Evolutionary conservation across 1,140 invertebrate genomes (phyloP).

Genomic region (Diabrotica undecimpunctata): DNA sequence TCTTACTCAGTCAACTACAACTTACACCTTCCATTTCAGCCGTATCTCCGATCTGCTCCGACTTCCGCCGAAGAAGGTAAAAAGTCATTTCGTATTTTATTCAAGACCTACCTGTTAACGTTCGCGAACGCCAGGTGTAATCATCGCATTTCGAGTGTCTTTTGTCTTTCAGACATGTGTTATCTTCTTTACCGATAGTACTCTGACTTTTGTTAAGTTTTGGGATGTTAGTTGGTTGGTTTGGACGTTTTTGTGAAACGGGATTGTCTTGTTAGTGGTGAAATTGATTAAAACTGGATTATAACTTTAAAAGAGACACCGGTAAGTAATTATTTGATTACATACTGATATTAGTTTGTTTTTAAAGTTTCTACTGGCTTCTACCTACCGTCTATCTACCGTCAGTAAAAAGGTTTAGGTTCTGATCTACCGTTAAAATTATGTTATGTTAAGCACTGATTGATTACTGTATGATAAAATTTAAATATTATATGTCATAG

Average conservation of each 20-base stretch:
- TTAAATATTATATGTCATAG: no score
- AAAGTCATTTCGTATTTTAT: constrained; percentile 13
- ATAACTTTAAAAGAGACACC: constrained; percentile 24
- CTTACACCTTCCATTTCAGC: background rate
- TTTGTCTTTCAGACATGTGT: constrained; percentile 26
- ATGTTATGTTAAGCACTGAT: no score
- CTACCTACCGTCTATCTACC: no score
- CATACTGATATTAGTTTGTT: no score
- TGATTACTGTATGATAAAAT: no score
- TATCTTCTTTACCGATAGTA: constrained; percentile 13
- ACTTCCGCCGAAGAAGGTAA: constrained; percentile 8
- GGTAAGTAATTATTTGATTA: constrained; percentile 25
- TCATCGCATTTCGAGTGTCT: constrained; percentile 26
- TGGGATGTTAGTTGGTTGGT: constrained; percentile 8
- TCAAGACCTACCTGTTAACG: constrained; percentile 20
- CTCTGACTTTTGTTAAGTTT: background rate
- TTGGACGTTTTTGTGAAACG: constrained; percentile 7
- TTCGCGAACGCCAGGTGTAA: constrained; percentile 33
- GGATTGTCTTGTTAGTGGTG: background rate
- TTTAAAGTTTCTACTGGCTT: no score
- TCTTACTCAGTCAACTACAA: constrained; percentile 1
- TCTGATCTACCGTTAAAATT: no score
- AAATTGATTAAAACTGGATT: constrained; percentile 35
- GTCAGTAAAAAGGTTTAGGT: no score
- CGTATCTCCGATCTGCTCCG: constrained; percentile 12